A percentile compares a stretch with the other conserved stretches of the same genome.
Evolutionary conservation across 2,888 invertebrate genomes (phyloP).

Genomic region (Deilephila elpenor): DNA sequence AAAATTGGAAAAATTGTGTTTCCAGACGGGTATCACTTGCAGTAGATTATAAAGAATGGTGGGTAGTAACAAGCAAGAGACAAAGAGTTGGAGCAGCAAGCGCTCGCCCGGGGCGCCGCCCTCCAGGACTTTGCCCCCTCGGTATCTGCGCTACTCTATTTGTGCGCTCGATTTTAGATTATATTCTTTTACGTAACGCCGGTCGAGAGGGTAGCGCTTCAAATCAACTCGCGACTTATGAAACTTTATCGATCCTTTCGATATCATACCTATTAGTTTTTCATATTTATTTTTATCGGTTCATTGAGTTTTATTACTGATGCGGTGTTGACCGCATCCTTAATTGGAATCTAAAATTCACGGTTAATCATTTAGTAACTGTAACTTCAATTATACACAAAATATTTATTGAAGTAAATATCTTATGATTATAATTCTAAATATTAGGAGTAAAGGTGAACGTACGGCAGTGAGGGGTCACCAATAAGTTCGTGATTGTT

Average conservation of each 20-base stretch:
- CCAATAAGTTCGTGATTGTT: no score
- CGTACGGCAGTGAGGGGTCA: no score
- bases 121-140: constrained; percentile 70
- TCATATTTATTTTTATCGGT: neutral
- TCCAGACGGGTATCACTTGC: neutral
- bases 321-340: no score
- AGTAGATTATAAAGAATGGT: constrained; percentile 33
- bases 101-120: constrained; percentile 64
- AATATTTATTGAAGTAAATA: no score
- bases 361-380: no score
- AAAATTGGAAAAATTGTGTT: neutral
- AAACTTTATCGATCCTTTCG: constrained; percentile 9
- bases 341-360: no score
- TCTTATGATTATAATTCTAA: no score
- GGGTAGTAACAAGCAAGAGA: constrained; percentile 45
- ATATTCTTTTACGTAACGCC: constrained; percentile 70
- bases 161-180: constrained; percentile 63
- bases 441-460: no score
- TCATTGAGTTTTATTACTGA: no score
- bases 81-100: constrained; percentile 72
- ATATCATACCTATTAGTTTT: constrained; percentile 11
- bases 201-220: constrained; percentile 49
- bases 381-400: no score
- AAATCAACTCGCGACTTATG: constrained; percentile 42
- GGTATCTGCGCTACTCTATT: constrained; percentile 50